Percentiles rank a stretch among this genome's conserved stretches.
Conservation (phyloP, 2,888 invertebrate species). For the Troilus luridus region DNA sequence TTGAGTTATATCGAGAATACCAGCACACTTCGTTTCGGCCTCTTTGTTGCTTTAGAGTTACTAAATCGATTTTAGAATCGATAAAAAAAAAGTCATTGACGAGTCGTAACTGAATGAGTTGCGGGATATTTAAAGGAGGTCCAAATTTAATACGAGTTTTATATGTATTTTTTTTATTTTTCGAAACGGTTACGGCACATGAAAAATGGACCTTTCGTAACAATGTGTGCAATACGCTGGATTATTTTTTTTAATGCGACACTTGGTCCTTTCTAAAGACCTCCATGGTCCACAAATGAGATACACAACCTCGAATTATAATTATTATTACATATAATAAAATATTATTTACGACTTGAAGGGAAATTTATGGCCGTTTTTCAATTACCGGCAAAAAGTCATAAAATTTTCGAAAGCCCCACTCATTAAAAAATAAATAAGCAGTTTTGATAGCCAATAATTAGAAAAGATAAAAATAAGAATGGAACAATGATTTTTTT, state of each 20-base stretch:
- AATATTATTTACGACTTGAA: not conserved
- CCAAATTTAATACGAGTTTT: not conserved
- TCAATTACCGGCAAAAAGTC: not conserved
- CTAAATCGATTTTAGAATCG: not conserved
- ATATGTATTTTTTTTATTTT: not conserved
- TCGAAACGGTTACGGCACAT: not conserved
- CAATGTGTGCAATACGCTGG: not conserved
- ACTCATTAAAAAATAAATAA: not conserved
- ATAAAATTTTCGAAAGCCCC: not conserved
- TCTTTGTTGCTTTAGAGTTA: not conserved
- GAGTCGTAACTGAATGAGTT: not conserved
- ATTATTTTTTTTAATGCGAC: not conserved
- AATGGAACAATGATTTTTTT: not conserved
- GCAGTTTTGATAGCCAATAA: not conserved
- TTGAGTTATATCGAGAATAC: not conserved
- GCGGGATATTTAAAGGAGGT: not conserved
- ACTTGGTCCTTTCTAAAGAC: not conserved
- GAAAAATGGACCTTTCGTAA: slow-evolving; percentile 4
- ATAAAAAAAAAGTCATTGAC: not conserved
- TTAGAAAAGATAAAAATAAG: not conserved
- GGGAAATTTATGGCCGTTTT: not conserved
- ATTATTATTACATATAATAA: not conserved
- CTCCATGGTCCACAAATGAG: not conserved
- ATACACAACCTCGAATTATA: not conserved
- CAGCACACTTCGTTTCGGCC: not conserved